Conservation (phyloP, 2,888 invertebrate genomes). For the Tetropium fuscum region DNA sequence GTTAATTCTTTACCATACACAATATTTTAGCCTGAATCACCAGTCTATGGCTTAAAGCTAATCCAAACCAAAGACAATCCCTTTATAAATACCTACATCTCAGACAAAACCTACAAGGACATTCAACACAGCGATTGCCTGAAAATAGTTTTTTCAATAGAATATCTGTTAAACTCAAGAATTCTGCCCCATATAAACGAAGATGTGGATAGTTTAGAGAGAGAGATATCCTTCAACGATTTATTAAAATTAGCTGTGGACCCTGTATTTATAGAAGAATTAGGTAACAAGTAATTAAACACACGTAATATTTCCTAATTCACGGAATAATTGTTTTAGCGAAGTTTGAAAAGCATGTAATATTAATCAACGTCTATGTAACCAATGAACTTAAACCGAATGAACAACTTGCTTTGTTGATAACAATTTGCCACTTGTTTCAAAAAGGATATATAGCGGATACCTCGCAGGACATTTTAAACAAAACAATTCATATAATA, state of each 20-base stretch:
- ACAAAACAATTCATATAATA: slow-evolving; percentile 51
- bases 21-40: slow-evolving; percentile 48
- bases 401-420: slow-evolving; percentile 41
- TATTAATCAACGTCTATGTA: slow-evolving; percentile 42
- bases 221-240: slow-evolving; percentile 49
- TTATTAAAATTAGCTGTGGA: slow-evolving; percentile 54
- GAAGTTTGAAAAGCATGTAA: slow-evolving; percentile 33
- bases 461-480: slow-evolving; percentile 47
- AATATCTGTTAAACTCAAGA: slow-evolving; percentile 50
- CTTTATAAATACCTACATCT: slow-evolving; percentile 50
- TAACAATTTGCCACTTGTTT: slow-evolving; percentile 56
- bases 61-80: slow-evolving; percentile 46
- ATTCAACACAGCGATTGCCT: slow-evolving; percentile 59
- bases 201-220: slow-evolving; percentile 24
- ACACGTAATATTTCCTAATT: background rate
- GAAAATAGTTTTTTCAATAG: slow-evolving; percentile 57
- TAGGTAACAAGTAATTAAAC: slow-evolving; percentile 51
- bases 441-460: slow-evolving; percentile 50
- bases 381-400: slow-evolving; percentile 34
- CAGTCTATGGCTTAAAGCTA: slow-evolving; percentile 56
- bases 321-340: slow-evolving; percentile 44
- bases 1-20: no score
- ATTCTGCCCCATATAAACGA: slow-evolving; percentile 51
- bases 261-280: slow-evolving; percentile 57
- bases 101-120: slow-evolving; percentile 54